Base-by-base conservation (phyloP, 2,888 invertebrate genomes). In the Lasioglossum pauxillum region DNA sequence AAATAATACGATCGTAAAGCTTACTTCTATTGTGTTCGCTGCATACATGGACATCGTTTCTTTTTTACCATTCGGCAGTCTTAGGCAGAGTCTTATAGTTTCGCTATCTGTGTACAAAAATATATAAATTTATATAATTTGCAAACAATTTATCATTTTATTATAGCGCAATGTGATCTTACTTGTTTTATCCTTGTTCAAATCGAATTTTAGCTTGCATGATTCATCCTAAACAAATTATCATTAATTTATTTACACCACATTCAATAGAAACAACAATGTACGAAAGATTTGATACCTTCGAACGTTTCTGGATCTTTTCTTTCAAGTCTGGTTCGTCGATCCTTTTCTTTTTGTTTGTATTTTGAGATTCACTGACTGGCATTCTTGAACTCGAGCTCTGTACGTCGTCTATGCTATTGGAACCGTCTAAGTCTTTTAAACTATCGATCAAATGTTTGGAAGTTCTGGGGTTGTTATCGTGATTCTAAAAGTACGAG, bases 21-120 rank as follows among this genome's bases (percentile, higher is more conserved):
- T 88, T 89, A 95, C 95, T 90, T 92, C 92, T 87, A 95, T 87
- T 57, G 94, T 95, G 75, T 95, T 91, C 78, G 91, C 93, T 7
- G 93, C 93, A 80, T 90, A 91, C 93, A 95, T 94, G 19, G 93
- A 92, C 79, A 95, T 90, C 12, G 94, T 93, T 91, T 95, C 94
- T 84, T 93, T 95, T 75, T 93, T 93, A 75, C 95, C 95, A 88
- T 91, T 94, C 73, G 95, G 95, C 82, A 95, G 83, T 89, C 95
- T 91, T 77, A 95, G 86, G 85, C 95, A 95, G 71, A 95, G 88
- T 84, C 94, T 92, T 84, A 95, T 81, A 67, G 94, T 93, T 84
- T 93, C 93, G 75, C 92, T 92, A 71, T 80, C 91, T 93, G 53
- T 16, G 27, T 41, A 76, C 35, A 76, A 80, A 60, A 67, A 85